A percentile compares a stretch with the other conserved stretches of the same genome.
Evolutionary conservation across 1,140 invertebrate species (phyloP).

Genomic region (Drosophila miranda): DNA sequence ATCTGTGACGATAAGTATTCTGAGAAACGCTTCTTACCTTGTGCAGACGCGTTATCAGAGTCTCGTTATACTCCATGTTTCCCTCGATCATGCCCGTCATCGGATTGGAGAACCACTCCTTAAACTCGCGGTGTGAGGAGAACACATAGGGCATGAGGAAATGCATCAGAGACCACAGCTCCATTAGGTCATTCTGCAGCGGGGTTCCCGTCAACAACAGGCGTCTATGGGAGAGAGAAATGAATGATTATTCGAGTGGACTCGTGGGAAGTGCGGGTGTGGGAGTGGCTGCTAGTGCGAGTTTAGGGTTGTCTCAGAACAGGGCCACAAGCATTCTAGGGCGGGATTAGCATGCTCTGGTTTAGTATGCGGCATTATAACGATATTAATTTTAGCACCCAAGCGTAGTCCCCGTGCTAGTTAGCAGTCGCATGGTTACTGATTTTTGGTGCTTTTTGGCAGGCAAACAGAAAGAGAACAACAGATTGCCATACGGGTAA

Average conservation of each 20-base stretch:
- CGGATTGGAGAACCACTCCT: constrained; percentile 99
- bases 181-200: constrained; percentile 99
- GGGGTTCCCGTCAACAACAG: constrained; percentile 98
- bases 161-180: constrained; percentile 99
- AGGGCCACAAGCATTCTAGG: constrained; percentile 73
- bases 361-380: constrained; percentile 66
- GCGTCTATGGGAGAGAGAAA: constrained; percentile 85
- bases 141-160: constrained; percentile 99
- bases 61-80: constrained; percentile 96
- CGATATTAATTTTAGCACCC: constrained; percentile 73
- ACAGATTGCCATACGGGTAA: constrained; percentile 9
- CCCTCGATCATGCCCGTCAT: constrained; percentile 99
- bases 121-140: constrained; percentile 97
- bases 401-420: constrained; percentile 80
- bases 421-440: constrained; percentile 74
- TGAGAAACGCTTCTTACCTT: constrained; percentile 85
- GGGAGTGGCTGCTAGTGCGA: neutral
- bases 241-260: neutral
- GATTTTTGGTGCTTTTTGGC: constrained; percentile 69
- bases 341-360: constrained; percentile 62
- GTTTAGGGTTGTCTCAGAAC: constrained; percentile 57
- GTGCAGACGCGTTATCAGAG: constrained; percentile 96
- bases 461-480: neutral
- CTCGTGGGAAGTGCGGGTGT: no score
- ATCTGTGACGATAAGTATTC: neutral